These are phyloP conservation scores for Neoarius graeffei DNA, from an alignment of 2,113 vertebrate genomes.

Conservation along the genomic window DNA sequence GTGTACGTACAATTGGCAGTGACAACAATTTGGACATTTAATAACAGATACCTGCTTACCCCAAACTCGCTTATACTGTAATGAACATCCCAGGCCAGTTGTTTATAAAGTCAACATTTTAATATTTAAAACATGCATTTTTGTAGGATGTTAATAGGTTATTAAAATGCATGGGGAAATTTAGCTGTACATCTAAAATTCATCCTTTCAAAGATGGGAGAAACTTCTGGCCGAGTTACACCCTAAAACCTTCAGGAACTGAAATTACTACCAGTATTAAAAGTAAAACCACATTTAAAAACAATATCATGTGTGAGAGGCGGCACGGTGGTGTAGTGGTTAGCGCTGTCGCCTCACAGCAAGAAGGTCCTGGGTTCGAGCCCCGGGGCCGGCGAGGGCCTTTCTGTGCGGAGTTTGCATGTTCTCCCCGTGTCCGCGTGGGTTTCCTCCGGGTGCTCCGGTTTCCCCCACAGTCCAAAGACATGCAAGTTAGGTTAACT, in stretches of 20 bases:
- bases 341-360: too few relatives aligned
- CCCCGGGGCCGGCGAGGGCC: too few relatives aligned
- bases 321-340: too few relatives aligned
- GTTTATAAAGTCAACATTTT: neutral
- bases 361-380: too few relatives aligned
- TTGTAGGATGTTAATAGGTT: neutral
- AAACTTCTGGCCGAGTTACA: neutral
- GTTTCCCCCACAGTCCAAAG: too few relatives aligned
- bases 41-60: neutral
- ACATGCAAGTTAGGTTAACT: too few relatives aligned
- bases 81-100: neutral
- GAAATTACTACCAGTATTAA: neutral
- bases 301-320: too few relatives aligned
- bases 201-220: neutral
- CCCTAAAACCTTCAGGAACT: neutral
- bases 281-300: neutral
- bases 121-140: neutral
- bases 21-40: neutral
- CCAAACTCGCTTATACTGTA: neutral
- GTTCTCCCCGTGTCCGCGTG: too few relatives aligned
- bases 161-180: neutral
- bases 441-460: too few relatives aligned
- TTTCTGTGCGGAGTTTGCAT: too few relatives aligned
- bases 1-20: neutral
- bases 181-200: neutral